Conservation (phyloP, 2,888 invertebrate species). For the Xanthia icteritia region DNA sequence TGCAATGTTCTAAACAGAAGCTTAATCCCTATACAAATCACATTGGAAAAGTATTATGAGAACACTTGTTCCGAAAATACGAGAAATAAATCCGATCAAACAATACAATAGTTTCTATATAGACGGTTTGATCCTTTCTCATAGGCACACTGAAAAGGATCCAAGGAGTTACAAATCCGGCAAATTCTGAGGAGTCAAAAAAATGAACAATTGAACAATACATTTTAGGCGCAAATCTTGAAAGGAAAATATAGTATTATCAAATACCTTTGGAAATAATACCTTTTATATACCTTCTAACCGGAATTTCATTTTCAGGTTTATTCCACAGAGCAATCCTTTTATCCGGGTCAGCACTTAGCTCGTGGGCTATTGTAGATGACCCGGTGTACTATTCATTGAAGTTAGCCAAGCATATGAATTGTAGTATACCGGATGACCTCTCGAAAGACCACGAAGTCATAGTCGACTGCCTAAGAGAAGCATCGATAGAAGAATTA, state of each 20-base stretch:
- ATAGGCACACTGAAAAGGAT: slow-evolving; percentile 57
- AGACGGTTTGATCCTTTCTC: slow-evolving; percentile 52
- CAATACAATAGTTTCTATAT: slow-evolving; percentile 51
- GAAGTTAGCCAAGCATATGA: slow-evolving; percentile 94
- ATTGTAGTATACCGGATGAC: slow-evolving; percentile 95
- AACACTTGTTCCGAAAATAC: slow-evolving; percentile 33
- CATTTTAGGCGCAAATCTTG: slow-evolving; percentile 36
- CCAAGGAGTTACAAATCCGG: slow-evolving; percentile 54
- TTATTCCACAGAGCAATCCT: slow-evolving; percentile 96
- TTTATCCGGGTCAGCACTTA: slow-evolving; percentile 96
- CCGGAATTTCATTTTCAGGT: slow-evolving; percentile 86
- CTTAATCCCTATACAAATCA: slow-evolving; percentile 17
- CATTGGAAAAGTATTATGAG: slow-evolving; percentile 24
- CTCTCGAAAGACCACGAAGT: slow-evolving; percentile 95
- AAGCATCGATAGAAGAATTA: slow-evolving; percentile 93
- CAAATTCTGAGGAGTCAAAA: slow-evolving; percentile 47
- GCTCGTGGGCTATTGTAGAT: slow-evolving; percentile 97
- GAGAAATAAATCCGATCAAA: slow-evolving; percentile 59
- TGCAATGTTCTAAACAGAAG: slow-evolving; percentile 19
- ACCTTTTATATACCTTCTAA: slow-evolving; percentile 45
- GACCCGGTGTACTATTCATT: slow-evolving; percentile 95
- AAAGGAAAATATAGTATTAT: slow-evolving; percentile 49
- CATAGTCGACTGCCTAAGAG: slow-evolving; percentile 95
- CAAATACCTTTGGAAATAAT: slow-evolving; percentile 44
- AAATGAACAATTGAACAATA: slow-evolving; percentile 61